Evolutionary conservation across 30 jellyfish, hydroid and myxozoan genomes (phyloP).

Genomic region (Hydractinia echinata): DNA sequence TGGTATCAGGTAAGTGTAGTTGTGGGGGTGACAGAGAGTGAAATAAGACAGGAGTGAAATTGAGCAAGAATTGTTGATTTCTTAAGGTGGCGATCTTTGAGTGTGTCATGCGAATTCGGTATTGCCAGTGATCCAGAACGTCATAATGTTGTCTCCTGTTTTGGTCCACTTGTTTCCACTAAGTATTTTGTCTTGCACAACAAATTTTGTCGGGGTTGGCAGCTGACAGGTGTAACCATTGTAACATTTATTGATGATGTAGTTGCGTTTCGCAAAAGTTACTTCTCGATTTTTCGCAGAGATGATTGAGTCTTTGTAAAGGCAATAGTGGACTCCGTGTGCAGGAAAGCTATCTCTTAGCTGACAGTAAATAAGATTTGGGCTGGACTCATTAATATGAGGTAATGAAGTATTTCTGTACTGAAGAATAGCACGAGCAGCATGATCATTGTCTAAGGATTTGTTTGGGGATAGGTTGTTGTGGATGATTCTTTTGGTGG

Average conservation of each 20-base stretch:
- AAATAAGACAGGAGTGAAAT: too few relatives aligned
- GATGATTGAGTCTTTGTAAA: neutral
- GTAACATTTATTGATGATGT: too few relatives aligned
- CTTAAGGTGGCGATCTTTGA: neutral
- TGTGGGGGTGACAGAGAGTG: too few relatives aligned
- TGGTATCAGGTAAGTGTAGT: too few relatives aligned
- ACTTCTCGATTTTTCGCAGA: neutral
- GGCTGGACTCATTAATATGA: slow-evolving; percentile 16
- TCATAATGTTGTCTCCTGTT: neutral
- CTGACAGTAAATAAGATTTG: slow-evolving; percentile 15
- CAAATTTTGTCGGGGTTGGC: neutral
- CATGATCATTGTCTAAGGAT: slow-evolving; percentile 11
- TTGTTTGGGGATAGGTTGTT: neutral
- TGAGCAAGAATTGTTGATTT: too few relatives aligned
- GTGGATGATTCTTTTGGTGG: slow-evolving; percentile 11
- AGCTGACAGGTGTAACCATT: neutral
- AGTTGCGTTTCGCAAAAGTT: too few relatives aligned
- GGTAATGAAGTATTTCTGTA: slow-evolving; percentile 10
- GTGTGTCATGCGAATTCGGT: slow-evolving; percentile 11
- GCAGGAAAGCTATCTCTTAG: neutral
- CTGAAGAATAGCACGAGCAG: slow-evolving; percentile 21
- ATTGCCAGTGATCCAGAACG: neutral
- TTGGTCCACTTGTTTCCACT: slow-evolving; percentile 7
- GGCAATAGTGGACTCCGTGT: neutral
- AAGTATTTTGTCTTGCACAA: neutral